These are phyloP conservation scores for Atlantisia rogersi DNA, from an alignment of 2,113 vertebrate genomes.

Conservation along the genomic window DNA sequence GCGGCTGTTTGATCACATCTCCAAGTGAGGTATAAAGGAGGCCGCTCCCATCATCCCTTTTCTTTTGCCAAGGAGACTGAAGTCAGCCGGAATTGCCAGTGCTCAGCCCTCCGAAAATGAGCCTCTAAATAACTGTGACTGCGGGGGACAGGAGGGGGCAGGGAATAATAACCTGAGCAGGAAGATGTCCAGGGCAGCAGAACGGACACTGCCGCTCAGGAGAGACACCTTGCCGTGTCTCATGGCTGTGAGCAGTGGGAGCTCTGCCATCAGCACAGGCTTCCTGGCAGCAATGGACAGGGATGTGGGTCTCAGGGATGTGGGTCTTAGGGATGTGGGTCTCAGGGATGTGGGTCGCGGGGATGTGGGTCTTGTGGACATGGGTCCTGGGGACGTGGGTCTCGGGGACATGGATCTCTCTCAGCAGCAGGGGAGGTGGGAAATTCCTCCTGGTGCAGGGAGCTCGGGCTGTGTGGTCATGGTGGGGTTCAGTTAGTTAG, in stretches of 20 bases:
- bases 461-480: background rate
- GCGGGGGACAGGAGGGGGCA: background rate
- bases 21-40: background rate
- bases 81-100: background rate
- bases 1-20: background rate
- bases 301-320: no score
- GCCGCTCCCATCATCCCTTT: background rate
- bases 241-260: accelerated
- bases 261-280: accelerated
- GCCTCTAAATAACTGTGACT: background rate
- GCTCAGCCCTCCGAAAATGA: background rate
- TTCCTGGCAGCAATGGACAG: background rate
- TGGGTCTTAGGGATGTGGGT: no score
- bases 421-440: no score
- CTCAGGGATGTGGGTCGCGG: no score
- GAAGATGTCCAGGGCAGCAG: background rate
- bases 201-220: background rate
- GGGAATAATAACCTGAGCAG: background rate
- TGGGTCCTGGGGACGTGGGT: no score
- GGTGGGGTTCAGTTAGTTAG: background rate
- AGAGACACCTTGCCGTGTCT: background rate
- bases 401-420: no score
- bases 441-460: background rate
- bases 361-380: no score
- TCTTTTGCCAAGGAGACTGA: background rate